phyloP scores from a whole-genome alignment of 2,797 vertebrate species.

The Xenentodon cancila region DNA sequence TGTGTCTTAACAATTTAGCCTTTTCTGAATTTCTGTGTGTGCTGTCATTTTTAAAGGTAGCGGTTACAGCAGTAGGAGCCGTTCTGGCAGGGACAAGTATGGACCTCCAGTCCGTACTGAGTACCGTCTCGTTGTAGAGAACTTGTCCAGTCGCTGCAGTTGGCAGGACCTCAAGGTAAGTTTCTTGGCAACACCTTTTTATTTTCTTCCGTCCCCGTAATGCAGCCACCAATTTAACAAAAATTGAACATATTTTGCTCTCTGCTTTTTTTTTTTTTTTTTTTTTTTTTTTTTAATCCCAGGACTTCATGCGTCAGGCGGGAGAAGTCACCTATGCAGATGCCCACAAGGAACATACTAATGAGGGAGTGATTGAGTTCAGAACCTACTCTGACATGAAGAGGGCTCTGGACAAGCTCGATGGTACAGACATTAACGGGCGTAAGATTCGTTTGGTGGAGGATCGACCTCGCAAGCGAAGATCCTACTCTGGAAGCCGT shows the following conservation, averaged over 20 bases:
- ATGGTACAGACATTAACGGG: constrained; percentile 96
- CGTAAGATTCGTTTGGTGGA: constrained; percentile 95
- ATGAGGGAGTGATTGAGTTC: constrained; percentile 98
- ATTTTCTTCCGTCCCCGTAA: no score
- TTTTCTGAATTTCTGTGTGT: constrained; percentile 68
- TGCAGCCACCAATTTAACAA: not conserved
- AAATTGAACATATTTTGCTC: not conserved
- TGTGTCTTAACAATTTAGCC: constrained; percentile 50
- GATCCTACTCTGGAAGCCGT: constrained; percentile 91
- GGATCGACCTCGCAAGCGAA: constrained; percentile 86
- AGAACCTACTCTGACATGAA: constrained; percentile 95
- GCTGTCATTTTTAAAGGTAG: constrained; percentile 77
- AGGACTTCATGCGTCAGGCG: constrained; percentile 99
- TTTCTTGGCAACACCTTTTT: not conserved
- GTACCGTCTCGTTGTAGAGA: constrained; percentile 96
- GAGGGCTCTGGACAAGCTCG: constrained; percentile 94
- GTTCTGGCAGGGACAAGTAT: constrained; percentile 92
- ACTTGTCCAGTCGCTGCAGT: constrained; percentile 96
- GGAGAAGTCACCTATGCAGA: constrained; percentile 98
- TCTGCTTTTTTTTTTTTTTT: no score
- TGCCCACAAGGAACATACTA: constrained; percentile 94
- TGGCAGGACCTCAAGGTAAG: constrained; percentile 98
- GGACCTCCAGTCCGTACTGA: constrained; percentile 96
- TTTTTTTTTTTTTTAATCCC: no score
- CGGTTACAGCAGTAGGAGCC: constrained; percentile 91